phyloP scores from a whole-genome alignment of 2,888 invertebrate species.

The Boloria selene region DNA sequence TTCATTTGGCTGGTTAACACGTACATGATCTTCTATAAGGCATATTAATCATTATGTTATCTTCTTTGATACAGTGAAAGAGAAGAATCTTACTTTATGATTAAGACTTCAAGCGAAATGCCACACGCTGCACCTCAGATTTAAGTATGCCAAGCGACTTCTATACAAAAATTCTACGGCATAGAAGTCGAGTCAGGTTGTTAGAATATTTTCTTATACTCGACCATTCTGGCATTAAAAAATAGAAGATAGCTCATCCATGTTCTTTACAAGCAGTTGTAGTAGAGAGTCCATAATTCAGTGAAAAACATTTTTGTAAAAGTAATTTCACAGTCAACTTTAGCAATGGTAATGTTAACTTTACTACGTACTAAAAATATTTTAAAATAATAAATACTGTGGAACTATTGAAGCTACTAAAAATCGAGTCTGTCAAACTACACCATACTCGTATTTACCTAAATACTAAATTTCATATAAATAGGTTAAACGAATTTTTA shows the following conservation, averaged over 20 bases:
- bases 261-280: constrained; percentile 1
- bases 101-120: not conserved
- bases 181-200: not conserved
- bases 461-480: no score
- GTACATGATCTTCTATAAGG: no score
- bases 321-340: constrained; percentile 8
- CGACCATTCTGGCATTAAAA: not conserved
- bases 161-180: not conserved
- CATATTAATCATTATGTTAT: not conserved
- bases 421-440: no score
- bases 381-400: no score
- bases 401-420: no score
- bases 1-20: no score
- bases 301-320: constrained; percentile 4
- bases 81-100: not conserved
- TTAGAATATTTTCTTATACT: not conserved
- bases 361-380: not conserved
- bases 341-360: not conserved
- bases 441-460: no score
- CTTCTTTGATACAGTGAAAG: not conserved
- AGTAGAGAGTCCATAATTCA: not conserved
- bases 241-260: constrained; percentile 9
- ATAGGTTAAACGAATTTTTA: no score
- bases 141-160: constrained; percentile 7
- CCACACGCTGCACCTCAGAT: constrained; percentile 2